These are phyloP conservation scores for Hoplodrina ambigua DNA, from an alignment of 2,888 invertebrate species.

Conservation along the genomic window DNA sequence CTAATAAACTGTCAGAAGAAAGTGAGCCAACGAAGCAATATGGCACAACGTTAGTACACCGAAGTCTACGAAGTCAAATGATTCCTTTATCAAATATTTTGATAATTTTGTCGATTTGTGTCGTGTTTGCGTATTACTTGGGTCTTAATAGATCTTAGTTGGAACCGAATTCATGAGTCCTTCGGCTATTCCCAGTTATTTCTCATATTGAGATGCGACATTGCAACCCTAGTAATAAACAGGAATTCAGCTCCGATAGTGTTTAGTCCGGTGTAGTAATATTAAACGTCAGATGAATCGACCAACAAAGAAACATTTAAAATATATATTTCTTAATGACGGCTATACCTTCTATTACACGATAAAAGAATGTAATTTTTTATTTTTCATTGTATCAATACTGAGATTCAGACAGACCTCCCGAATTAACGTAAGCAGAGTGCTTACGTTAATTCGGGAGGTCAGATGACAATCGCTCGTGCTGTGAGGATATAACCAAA, in stretches of 20 bases:
- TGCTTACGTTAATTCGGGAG: no score
- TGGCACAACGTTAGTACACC: conserved; percentile 26
- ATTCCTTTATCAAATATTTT: conserved; percentile 1
- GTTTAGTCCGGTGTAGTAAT: no score
- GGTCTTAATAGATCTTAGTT: neutral
- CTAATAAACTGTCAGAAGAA: conserved; percentile 52
- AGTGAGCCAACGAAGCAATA: conserved; percentile 34
- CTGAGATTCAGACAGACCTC: no score
- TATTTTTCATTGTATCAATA: neutral
- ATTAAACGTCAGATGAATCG: no score
- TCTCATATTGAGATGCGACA: neutral
- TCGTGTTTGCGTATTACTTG: neutral
- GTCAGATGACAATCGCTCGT: conserved; percentile 31
- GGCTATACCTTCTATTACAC: no score
- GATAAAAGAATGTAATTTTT: no score
- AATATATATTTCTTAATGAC: no score
- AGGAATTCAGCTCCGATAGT: no score
- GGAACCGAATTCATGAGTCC: neutral
- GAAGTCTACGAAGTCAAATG: conserved; percentile 7
- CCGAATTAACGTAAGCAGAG: no score
- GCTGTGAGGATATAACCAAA: conserved; percentile 36
- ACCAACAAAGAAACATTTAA: no score
- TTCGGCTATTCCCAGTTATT: neutral
- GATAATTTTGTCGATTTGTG: no score
- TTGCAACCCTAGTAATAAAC: no score